Percentiles rank a stretch among this genome's conserved stretches.
These are phyloP conservation scores for Drosophila paulistorum DNA, from an alignment of 1,140 invertebrate genomes.

Conservation along the genomic window DNA sequence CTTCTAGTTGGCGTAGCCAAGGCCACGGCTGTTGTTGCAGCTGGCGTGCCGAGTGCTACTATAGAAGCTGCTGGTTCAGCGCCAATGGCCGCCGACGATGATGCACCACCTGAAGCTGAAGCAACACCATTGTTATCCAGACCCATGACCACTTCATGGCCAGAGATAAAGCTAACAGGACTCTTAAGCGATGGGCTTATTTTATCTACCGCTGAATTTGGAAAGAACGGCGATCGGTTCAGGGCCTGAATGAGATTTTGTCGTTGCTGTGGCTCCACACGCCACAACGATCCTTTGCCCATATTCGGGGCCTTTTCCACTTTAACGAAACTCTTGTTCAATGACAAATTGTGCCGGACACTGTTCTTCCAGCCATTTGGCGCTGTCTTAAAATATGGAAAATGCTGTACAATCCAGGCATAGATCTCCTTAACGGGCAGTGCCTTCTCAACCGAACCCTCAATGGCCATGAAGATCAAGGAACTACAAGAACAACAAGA, in stretches of 20 bases:
- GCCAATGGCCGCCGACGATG: too few relatives aligned
- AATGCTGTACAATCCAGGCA: slow-evolving; percentile 98
- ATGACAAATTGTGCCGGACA: slow-evolving; percentile 96
- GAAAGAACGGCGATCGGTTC: slow-evolving; percentile 92
- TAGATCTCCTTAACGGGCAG: slow-evolving; percentile 98
- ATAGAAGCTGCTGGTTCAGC: too few relatives aligned
- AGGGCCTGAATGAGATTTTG: slow-evolving; percentile 93
- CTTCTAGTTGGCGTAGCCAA: slow-evolving; percentile 52
- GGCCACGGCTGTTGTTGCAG: slow-evolving; percentile 15
- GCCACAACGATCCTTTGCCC: slow-evolving; percentile 97
- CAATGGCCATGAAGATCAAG: slow-evolving; percentile 98
- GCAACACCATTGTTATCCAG: slow-evolving; percentile 24
- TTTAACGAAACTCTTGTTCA: slow-evolving; percentile 99
- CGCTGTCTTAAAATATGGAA: slow-evolving; percentile 98
- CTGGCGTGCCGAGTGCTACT: too few relatives aligned
- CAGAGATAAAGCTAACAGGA: slow-evolving; percentile 42
- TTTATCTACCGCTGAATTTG: slow-evolving; percentile 84
- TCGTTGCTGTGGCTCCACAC: slow-evolving; percentile 94
- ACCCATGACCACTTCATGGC: slow-evolving; percentile 1
- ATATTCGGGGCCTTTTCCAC: slow-evolving; percentile 95
- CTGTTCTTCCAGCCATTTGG: slow-evolving; percentile 99
- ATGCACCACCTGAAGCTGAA: too few relatives aligned
- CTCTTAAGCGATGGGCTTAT: slow-evolving; percentile 74
- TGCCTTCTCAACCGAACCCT: slow-evolving; percentile 94
- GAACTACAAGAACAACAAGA: slow-evolving; percentile 88